These are phyloP conservation scores for Xenopus laevis DNA, from an alignment of 2,113 vertebrate species.

Conservation along the genomic window DNA sequence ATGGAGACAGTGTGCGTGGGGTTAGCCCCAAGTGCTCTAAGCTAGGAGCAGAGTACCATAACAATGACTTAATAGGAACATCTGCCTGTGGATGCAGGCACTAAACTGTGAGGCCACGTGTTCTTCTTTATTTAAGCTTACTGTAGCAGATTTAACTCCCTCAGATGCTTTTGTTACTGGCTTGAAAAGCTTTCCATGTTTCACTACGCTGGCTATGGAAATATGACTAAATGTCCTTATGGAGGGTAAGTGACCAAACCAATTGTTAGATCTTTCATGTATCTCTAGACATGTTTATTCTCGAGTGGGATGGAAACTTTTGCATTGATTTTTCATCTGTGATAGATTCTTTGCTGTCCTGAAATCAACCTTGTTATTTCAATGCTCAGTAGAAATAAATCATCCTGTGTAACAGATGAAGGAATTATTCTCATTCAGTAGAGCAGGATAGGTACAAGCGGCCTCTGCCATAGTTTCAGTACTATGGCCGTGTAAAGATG, in stretches of 20 bases:
- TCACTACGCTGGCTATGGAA: constrained; percentile 29
- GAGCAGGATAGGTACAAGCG: too few relatives aligned
- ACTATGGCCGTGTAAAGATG: too few relatives aligned
- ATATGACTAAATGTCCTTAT: constrained; percentile 41
- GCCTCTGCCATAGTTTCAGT: too few relatives aligned
- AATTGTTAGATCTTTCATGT: neutral
- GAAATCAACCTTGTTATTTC: neutral
- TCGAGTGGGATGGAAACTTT: neutral
- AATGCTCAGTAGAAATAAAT: too few relatives aligned
- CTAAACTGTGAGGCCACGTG: constrained; percentile 39
- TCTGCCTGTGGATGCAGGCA: constrained; percentile 40
- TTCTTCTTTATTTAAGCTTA: constrained; percentile 45
- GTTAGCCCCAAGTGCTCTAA: constrained; percentile 9
- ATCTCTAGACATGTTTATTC: neutral
- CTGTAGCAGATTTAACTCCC: constrained; percentile 45
- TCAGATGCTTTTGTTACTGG: constrained; percentile 42
- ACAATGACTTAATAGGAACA: constrained; percentile 35
- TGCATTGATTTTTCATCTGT: neutral
- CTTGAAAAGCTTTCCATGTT: constrained; percentile 39
- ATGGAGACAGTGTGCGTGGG: neutral
- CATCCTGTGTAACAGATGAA: too few relatives aligned
- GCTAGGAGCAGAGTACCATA: constrained; percentile 10
- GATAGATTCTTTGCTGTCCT: neutral
- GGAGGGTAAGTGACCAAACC: constrained; percentile 36
- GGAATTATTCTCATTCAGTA: too few relatives aligned